Percentiles rank a stretch among this genome's conserved stretches.
Evolutionary conservation across 2,113 vertebrate species (phyloP).

Genomic region (Ceyx melanurus): DNA sequence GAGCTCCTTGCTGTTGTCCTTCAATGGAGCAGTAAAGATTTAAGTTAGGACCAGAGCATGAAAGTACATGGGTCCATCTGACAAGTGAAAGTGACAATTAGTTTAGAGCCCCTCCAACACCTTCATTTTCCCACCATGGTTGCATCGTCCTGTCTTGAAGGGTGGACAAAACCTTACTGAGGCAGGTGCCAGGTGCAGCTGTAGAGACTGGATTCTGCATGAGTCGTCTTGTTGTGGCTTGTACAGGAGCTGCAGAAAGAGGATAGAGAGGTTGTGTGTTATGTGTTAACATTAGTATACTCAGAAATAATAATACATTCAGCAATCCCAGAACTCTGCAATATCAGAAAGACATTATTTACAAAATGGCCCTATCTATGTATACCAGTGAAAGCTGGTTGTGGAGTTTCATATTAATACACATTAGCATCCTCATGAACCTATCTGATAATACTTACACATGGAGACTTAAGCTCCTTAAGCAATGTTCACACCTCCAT

Average conservation of each 20-base stretch:
- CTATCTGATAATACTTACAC: conserved; percentile 56
- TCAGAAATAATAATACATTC: not conserved
- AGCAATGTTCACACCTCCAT: conserved; percentile 67
- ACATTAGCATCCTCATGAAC: conserved; percentile 56
- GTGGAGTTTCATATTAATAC: conserved; percentile 50
- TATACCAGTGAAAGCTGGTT: conserved; percentile 20
- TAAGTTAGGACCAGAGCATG: not conserved
- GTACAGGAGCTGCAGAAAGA: not conserved
- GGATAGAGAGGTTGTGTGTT: not conserved
- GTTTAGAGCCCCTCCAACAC: not conserved
- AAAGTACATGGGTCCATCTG: not conserved
- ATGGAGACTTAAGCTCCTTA: conserved; percentile 67
- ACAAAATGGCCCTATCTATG: not conserved
- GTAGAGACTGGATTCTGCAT: not conserved
- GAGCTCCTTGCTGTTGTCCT: not conserved
- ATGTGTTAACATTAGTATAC: not conserved
- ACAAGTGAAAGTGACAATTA: not conserved
- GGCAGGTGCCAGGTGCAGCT: not conserved
- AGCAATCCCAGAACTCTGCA: not conserved
- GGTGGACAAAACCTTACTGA: not conserved
- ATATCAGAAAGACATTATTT: conserved; percentile 44
- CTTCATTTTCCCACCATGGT: not conserved
- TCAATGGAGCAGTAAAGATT: not conserved
- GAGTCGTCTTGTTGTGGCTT: not conserved
- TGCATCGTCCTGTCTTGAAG: not conserved